Evolutionary conservation across 35 echinoderm and acorn worm genomes (phyloP).

Genomic region (Chiridota heheva): DNA sequence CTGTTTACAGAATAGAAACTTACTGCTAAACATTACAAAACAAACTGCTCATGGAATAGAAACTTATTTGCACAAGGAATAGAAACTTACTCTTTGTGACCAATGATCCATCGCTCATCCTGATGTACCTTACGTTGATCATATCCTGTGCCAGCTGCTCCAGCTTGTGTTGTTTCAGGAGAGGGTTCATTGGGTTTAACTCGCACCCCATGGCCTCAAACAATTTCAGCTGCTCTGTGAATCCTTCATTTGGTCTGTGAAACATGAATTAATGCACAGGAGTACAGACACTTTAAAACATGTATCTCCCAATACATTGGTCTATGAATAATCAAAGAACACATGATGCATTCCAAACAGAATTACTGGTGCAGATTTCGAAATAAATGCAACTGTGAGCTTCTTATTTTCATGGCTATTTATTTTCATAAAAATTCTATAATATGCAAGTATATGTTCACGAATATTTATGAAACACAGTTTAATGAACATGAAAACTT

Average conservation of each 20-base stretch:
- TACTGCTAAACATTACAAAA: too few relatives aligned
- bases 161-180: conserved; percentile 67
- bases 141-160: conserved; percentile 43
- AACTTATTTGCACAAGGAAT: too few relatives aligned
- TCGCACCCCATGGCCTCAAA: conserved; percentile 92
- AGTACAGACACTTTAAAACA: not conserved
- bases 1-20: too few relatives aligned
- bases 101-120: too few relatives aligned
- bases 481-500: too few relatives aligned
- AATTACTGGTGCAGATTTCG: not conserved
- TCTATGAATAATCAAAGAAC: not conserved
- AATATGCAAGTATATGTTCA: too few relatives aligned
- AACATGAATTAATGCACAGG: not conserved
- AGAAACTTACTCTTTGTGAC: too few relatives aligned
- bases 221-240: conserved; percentile 76
- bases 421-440: not conserved
- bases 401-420: not conserved
- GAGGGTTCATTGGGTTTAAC: conserved; percentile 38
- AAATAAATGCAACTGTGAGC: not conserved
- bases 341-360: not conserved
- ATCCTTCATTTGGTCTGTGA: conserved; percentile 74
- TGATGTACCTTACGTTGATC: too few relatives aligned
- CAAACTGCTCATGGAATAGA: too few relatives aligned
- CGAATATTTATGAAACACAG: too few relatives aligned
- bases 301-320: not conserved